Evolutionary conservation across 2,113 vertebrate species (phyloP).

Genomic region (Corvus hawaiiensis): DNA sequence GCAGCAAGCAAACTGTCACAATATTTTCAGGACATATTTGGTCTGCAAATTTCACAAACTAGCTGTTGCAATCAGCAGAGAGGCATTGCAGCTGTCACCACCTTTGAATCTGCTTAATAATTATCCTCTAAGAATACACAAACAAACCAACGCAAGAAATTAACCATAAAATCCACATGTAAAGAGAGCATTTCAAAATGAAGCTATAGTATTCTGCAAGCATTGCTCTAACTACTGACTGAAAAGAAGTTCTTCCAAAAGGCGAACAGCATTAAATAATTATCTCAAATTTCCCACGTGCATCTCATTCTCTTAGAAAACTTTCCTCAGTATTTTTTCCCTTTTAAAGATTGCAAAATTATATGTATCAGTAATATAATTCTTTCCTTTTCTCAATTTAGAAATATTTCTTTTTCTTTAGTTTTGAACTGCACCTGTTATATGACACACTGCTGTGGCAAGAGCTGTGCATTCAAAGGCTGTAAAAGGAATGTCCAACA

Average conservation of each 20-base stretch:
- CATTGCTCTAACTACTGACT: neutral
- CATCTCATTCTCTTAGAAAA: neutral
- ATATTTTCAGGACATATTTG: neutral
- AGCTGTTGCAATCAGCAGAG: neutral
- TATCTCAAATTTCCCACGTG: neutral
- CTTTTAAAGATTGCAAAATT: neutral
- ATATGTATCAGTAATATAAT: neutral
- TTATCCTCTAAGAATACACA: slow-evolving; percentile 14
- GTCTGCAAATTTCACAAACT: slow-evolving; percentile 27
- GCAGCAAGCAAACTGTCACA: neutral
- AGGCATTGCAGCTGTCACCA: neutral
- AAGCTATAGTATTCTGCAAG: neutral
- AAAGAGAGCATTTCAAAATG: neutral
- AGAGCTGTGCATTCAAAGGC: slow-evolving; percentile 10
- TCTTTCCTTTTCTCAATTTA: neutral
- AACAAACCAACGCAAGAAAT: neutral
- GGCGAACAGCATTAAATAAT: neutral
- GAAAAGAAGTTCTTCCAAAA: neutral
- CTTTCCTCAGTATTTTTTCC: neutral
- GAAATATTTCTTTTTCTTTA: neutral
- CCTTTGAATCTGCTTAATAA: slow-evolving; percentile 32
- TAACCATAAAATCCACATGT: neutral
- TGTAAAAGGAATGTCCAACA: slow-evolving; percentile 24
- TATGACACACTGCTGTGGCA: slow-evolving; percentile 14
- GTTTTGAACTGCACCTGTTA: slow-evolving; percentile 2